These are phyloP conservation scores for Bucco capensis DNA, from an alignment of 2,113 vertebrate species.

Conservation along the genomic window DNA sequence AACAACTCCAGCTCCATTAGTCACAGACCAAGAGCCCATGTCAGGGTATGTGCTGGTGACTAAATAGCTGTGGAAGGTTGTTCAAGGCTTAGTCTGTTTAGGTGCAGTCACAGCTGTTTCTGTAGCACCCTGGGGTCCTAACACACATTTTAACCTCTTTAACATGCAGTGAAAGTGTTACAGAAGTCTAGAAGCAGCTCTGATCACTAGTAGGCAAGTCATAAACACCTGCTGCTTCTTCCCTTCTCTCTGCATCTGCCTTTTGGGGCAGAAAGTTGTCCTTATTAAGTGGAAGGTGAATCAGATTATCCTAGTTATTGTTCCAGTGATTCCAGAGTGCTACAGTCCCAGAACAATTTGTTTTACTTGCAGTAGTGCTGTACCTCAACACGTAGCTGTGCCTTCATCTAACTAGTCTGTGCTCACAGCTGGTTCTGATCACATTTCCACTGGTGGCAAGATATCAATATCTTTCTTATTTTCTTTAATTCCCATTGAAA, in stretches of 20 bases:
- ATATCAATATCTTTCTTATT: background rate
- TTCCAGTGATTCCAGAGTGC: background rate
- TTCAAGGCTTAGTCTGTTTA: background rate
- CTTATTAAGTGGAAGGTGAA: background rate
- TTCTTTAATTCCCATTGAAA: background rate
- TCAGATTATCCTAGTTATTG: background rate
- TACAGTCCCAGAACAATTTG: background rate
- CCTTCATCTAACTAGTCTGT: background rate
- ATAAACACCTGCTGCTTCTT: background rate
- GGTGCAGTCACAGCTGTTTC: background rate
- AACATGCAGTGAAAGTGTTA: background rate
- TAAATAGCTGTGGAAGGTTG: background rate
- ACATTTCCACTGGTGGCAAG: background rate
- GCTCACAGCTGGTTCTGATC: background rate
- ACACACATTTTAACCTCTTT: background rate
- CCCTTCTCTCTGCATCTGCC: background rate
- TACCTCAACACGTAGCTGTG: background rate
- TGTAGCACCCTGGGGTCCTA: accelerated
- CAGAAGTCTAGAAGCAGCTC: background rate
- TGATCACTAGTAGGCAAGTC: background rate
- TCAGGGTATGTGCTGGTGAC: background rate
- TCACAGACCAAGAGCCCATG: background rate
- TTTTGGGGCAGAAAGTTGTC: background rate
- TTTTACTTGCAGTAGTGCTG: background rate
- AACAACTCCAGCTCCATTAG: too few species aligned